Conservation (phyloP, 2,113 vertebrate genomes). For the Cariama cristata region DNA sequence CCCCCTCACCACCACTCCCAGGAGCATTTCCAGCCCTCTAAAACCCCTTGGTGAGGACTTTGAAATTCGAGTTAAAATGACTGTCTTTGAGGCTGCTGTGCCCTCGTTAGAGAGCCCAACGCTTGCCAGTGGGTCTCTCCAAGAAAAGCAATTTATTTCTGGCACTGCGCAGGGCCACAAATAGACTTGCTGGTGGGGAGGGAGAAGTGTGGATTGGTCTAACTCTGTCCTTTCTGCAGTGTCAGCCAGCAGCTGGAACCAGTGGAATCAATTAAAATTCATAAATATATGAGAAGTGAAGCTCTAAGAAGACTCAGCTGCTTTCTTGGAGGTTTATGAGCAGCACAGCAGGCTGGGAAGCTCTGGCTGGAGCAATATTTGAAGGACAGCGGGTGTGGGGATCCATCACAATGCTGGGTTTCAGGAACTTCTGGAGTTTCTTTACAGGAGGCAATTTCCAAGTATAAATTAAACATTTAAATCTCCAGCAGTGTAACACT, state of each 20-base stretch:
- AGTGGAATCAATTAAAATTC: neutral
- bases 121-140: neutral
- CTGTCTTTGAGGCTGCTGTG: neutral
- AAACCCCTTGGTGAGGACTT: neutral
- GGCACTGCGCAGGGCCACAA: neutral
- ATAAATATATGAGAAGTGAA: neutral
- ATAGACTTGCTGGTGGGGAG: neutral
- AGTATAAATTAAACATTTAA: neutral
- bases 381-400: neutral
- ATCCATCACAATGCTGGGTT: neutral
- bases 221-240: neutral
- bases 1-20: neutral
- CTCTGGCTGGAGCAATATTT: neutral
- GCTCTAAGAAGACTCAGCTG: neutral
- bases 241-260: conserved; percentile 2
- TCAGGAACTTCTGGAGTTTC: neutral
- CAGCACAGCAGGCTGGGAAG: neutral
- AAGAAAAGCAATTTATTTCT: conserved; percentile 37
- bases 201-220: neutral
- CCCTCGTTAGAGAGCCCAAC: neutral
- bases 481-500: neutral
- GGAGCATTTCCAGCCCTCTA: neutral
- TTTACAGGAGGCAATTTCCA: neutral
- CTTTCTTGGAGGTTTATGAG: neutral
- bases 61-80: neutral